A percentile compares a stretch with the other conserved stretches of the same genome.
phyloP scores from a whole-genome alignment of 2,797 vertebrate species.

The Danio jaintianensis region DNA sequence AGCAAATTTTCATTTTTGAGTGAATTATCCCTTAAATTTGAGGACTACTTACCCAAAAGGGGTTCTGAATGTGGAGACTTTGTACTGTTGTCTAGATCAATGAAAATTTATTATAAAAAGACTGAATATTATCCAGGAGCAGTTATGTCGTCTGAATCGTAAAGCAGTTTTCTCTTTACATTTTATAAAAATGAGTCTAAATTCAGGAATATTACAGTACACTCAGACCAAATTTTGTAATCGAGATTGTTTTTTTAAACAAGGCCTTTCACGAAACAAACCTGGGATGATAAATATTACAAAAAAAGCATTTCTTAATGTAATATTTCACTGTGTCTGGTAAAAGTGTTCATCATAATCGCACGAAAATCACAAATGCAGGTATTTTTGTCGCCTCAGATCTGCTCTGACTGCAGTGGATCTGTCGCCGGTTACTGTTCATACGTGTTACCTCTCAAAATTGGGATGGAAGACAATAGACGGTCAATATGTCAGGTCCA shows the following conservation, averaged over 20 bases:
- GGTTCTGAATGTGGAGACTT: conserved; percentile 75
- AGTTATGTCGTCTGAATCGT: not conserved
- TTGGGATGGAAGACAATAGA: not conserved
- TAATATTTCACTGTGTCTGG: conserved; percentile 18
- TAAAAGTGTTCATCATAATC: conserved; percentile 77
- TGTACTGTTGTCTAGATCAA: conserved; percentile 74
- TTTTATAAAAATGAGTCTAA: conserved; percentile 18
- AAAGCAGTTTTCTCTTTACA: conserved; percentile 26
- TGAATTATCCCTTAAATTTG: not conserved
- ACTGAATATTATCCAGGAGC: conserved; percentile 30
- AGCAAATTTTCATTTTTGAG: too few species aligned
- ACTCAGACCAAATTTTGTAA: conserved; percentile 27
- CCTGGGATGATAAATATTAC: not conserved
- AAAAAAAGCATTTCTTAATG: not conserved
- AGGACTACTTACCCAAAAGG: conserved; percentile 69
- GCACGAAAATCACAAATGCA: conserved; percentile 75
- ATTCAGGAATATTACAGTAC: conserved; percentile 29
- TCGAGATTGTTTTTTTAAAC: not conserved
- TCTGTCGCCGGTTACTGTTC: conserved; percentile 18
- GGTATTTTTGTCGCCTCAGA: conserved; percentile 66
- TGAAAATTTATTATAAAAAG: conserved; percentile 53
- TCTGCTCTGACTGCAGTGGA: conserved; percentile 2
- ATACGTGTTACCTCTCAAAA: not conserved
- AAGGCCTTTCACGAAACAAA: conserved; percentile 9
- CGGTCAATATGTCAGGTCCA: not conserved